Conservation (phyloP, 2,113 vertebrate genomes). For the Cacatua alba region DNA sequence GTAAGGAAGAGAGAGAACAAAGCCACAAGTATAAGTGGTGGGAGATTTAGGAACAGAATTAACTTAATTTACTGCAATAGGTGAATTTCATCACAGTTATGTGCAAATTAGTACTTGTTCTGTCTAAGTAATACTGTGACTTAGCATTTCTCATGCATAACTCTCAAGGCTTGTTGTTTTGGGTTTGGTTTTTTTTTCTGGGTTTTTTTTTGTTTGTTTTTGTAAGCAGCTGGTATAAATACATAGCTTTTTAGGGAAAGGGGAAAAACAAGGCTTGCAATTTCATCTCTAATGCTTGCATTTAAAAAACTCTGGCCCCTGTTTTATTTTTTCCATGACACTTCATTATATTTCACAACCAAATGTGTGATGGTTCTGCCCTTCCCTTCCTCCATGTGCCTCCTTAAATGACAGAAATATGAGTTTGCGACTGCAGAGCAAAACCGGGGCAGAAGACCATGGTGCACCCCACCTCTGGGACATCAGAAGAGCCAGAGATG, state of each 20-base stretch:
- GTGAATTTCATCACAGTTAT: background rate
- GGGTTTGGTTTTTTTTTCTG: background rate
- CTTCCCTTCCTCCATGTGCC: background rate
- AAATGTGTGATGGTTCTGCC: background rate
- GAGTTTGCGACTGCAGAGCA: background rate
- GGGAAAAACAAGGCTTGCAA: background rate
- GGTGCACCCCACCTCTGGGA: background rate
- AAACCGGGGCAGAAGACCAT: fast-evolving
- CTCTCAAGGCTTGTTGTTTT: background rate
- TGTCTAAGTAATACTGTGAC: background rate
- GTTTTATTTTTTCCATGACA: background rate
- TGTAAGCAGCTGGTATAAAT: background rate
- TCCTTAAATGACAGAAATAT: background rate
- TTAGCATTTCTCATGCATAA: background rate
- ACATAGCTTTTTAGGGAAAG: background rate
- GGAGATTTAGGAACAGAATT: background rate
- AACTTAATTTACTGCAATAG: background rate
- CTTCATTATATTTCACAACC: background rate
- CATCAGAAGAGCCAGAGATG: background rate
- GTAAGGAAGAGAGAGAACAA: background rate
- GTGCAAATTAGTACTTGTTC: background rate
- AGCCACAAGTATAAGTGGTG: background rate
- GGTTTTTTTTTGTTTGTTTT: background rate
- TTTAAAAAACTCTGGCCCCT: background rate
- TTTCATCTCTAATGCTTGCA: background rate